A percentile compares a stretch with the other conserved stretches of the same genome.
phyloP scores from a whole-genome alignment of 2,888 invertebrate genomes.

The Ellobium chinense region DNA sequence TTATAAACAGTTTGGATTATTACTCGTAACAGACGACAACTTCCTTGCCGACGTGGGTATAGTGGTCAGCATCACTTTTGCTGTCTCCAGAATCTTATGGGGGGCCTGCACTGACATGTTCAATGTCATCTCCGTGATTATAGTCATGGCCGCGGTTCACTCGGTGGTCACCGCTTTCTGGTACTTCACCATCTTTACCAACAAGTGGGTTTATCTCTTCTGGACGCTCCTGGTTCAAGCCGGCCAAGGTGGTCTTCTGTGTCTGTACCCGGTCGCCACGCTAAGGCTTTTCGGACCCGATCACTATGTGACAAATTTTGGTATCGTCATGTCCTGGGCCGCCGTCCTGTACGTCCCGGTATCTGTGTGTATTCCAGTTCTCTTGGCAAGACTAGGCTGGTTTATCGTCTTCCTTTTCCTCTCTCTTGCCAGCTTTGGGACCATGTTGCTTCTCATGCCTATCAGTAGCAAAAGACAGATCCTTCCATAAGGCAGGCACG shows the following conservation, averaged over 20 bases:
- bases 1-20: conserved; percentile 30
- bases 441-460: too few relatives aligned
- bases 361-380: not conserved
- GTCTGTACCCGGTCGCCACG: not conserved
- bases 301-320: conserved; percentile 12
- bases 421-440: not conserved
- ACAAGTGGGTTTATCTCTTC: conserved; percentile 17
- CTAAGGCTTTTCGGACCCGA: not conserved
- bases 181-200: conserved; percentile 3
- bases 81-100: not conserved
- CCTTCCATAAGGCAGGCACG: too few relatives aligned
- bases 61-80: not conserved
- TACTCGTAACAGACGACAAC: conserved; percentile 16
- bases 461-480: too few relatives aligned
- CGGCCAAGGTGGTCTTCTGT: not conserved
- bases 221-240: not conserved
- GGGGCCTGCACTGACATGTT: not conserved
- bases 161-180: not conserved
- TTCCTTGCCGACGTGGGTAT: conserved; percentile 19
- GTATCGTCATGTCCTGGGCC: not conserved
- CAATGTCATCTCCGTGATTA: not conserved
- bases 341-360: not conserved
- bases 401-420: conserved; percentile 8
- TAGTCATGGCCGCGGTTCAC: not conserved
- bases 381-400: not conserved